Percentiles rank a stretch among this genome's conserved stretches.
phyloP scores from a whole-genome alignment of 2,113 vertebrate genomes.

The Lonchura striata region DNA sequence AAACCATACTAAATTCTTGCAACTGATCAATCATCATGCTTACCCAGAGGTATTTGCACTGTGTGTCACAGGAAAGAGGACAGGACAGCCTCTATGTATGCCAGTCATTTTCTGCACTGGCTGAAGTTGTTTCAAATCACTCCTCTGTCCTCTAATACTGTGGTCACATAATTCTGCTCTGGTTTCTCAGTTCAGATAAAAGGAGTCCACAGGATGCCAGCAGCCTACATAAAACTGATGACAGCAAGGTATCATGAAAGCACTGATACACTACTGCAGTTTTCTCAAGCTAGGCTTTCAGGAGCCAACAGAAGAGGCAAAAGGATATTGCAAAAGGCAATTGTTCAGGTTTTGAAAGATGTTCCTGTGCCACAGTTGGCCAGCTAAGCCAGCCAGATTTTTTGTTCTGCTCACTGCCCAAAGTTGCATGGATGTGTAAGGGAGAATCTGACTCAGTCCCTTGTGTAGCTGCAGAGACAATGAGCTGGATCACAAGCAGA shows the following conservation, averaged over 20 bases:
- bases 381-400: neutral
- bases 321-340: neutral
- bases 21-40: neutral
- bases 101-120: rapidly evolving
- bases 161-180: neutral
- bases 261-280: rapidly evolving
- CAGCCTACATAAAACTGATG: neutral
- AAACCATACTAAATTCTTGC: neutral
- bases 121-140: neutral
- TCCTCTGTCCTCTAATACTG: neutral
- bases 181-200: neutral
- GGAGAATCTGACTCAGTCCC: neutral
- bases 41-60: neutral
- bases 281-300: neutral
- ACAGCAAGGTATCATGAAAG: neutral
- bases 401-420: neutral
- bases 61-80: neutral
- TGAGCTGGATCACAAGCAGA: neutral
- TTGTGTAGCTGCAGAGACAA: neutral
- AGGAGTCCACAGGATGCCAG: neutral
- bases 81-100: too few species aligned
- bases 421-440: neutral
- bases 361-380: neutral
- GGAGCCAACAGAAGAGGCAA: neutral
- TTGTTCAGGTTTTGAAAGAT: neutral